A percentile compares a stretch with the other conserved stretches of the same genome.
Evolutionary conservation across 1,140 invertebrate genomes (phyloP).

Genomic region (Formica selysi): DNA sequence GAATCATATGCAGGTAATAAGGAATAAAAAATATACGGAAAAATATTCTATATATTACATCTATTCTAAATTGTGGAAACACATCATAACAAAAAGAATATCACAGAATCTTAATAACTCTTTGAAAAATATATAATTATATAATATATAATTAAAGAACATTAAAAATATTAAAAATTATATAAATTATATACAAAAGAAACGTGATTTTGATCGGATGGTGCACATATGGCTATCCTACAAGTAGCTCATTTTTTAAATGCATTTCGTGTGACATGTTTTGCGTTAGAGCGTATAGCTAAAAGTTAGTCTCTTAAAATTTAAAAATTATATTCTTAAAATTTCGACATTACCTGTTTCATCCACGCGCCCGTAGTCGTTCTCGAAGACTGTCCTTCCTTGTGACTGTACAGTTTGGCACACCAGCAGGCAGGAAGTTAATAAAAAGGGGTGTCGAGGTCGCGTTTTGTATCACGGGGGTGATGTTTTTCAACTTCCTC

Average conservation of each 20-base stretch:
- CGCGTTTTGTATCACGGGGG: constrained; percentile 54
- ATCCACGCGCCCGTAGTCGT: constrained; percentile 18
- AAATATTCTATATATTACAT: background rate
- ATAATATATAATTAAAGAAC: too few relatives aligned
- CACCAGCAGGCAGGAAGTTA: constrained; percentile 77
- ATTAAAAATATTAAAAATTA: background rate
- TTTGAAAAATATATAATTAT: too few relatives aligned
- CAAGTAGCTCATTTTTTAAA: background rate
- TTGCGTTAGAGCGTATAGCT: constrained; percentile 24
- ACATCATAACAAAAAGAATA: background rate
- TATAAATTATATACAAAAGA: background rate
- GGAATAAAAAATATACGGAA: background rate
- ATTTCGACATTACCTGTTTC: constrained; percentile 67
- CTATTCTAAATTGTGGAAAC: background rate
- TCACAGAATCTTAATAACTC: background rate
- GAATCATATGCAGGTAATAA: background rate
- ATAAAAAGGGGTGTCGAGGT: constrained; percentile 64
- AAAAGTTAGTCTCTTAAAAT: constrained; percentile 28
- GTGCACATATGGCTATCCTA: background rate
- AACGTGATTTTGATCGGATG: too few relatives aligned
- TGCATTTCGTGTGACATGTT: constrained; percentile 28
- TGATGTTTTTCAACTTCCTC: constrained; percentile 58
- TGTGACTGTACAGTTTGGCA: constrained; percentile 73
- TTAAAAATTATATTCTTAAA: constrained; percentile 49
- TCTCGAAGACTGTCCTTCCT: constrained; percentile 16